Base-by-base conservation (phyloP, 2,888 invertebrate genomes). In the Merodon equestris region DNA sequence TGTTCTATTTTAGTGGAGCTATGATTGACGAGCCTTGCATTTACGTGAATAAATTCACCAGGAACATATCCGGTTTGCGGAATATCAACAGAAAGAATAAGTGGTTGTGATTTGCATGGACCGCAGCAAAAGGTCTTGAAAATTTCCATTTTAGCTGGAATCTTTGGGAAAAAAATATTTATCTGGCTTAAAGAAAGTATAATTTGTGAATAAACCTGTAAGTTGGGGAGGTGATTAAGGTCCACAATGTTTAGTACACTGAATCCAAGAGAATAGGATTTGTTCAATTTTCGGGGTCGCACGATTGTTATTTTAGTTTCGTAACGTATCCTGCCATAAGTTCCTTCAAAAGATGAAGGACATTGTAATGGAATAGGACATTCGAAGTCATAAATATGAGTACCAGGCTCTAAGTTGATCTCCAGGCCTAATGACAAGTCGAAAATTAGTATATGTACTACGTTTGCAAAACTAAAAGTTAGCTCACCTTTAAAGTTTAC, bases 241-340 rank as follows among this genome's bases (percentile, higher is more conserved):
- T 96, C 96, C 84, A 95, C 89, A 7, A 93, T 91, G 83, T 94
- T 93, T 47, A 95, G 90, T 2, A 97, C 93, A 45, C 94, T 95
- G 84, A 97, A 95, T 1, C 93, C 92, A 83, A 91, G 91, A 86
- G 94, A 94, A 50, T 84, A 87, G 4, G 83, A 84, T 53, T 86
- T 85, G 88, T 96, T 95, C 86, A 94, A 94, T 85, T 95, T 95
- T 94, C 95, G 95, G 14, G 96, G 95, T 9, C 95, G 90, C 85
- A 96, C 94, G 12, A 97, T 89, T 0, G 91, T 92, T 0, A 94
- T 94, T 87, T 93, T 83, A 0, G 84, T 84, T 84, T 91, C 89
- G 85, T 93, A 93, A 1, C 92, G 86, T 38, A 92, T 87, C 56
- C 90, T 89, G 0, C 92, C 92, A 9, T 87, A 81, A 0, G 83